phyloP scores from a whole-genome alignment of 2,888 invertebrate species.

The Eristalinus sepulchralis region DNA sequence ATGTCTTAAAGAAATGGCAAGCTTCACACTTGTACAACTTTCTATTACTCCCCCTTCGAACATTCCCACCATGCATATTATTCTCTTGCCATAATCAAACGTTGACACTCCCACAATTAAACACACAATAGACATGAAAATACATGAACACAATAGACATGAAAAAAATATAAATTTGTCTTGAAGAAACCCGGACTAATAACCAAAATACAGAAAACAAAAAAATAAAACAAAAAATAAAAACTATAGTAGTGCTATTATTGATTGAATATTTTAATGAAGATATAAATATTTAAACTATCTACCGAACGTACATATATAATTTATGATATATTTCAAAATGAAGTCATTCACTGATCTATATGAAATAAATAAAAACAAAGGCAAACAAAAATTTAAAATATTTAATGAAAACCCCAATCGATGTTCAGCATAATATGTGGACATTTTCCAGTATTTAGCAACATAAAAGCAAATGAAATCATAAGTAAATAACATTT shows the following conservation, averaged over 20 bases:
- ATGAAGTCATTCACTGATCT: conserved; percentile 42
- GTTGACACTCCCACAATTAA: conserved; percentile 18
- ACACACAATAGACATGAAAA: conserved; percentile 47
- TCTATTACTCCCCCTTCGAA: not conserved
- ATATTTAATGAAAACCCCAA: conserved; percentile 25
- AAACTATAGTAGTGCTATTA: conserved; percentile 44
- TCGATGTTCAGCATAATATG: conserved; percentile 64
- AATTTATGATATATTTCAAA: conserved; percentile 47
- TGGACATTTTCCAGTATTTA: conserved; percentile 67
- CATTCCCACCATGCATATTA: not conserved
- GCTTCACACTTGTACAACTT: not conserved
- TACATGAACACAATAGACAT: conserved; percentile 13
- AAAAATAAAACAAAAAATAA: not conserved
- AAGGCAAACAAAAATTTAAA: conserved; percentile 11
- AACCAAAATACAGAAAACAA: not conserved
- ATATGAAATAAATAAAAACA: conserved; percentile 35
- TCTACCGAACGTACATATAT: conserved; percentile 48
- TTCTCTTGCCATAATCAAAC: conserved; percentile 37
- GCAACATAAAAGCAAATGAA: conserved; percentile 19
- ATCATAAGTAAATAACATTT: conserved; percentile 49
- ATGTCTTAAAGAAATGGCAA: not conserved
- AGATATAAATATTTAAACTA: conserved; percentile 37
- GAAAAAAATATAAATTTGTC: conserved; percentile 27
- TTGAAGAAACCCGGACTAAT: conserved; percentile 16
- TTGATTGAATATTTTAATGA: conserved; percentile 54